Evolutionary conservation across 2,113 vertebrate species (phyloP).

Genomic region (Paradoxurus hermaphroditus): DNA sequence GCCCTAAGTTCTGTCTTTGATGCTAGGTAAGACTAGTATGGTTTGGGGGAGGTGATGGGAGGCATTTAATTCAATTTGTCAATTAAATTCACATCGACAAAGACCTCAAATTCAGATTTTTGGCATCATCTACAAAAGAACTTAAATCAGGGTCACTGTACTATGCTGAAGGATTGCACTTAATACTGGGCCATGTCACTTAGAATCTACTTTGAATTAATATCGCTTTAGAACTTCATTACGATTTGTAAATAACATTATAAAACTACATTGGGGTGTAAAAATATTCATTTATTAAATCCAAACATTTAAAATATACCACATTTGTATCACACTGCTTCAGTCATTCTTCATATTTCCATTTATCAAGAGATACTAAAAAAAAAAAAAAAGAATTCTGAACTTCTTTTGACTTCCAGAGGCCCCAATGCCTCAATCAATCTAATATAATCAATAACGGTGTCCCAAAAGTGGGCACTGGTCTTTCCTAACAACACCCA

Average conservation of each 20-base stretch:
- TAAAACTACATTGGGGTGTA: background rate
- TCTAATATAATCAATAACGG: background rate
- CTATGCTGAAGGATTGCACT: background rate
- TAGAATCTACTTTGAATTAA: background rate
- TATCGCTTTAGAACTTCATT: background rate
- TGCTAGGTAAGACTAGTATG: background rate
- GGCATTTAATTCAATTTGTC: background rate
- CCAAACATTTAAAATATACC: background rate
- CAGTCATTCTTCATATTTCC: background rate
- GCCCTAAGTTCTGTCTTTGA: background rate
- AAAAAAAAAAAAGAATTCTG: background rate
- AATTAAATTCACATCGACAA: background rate
- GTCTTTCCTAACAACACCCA: background rate
- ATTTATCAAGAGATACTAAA: background rate
- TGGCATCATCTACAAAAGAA: background rate
- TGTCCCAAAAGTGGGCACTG: background rate
- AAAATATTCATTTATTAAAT: slow-evolving; percentile 5
- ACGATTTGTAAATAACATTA: background rate
- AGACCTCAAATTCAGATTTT: background rate
- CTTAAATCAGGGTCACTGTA: background rate
- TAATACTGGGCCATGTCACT: background rate
- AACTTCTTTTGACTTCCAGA: background rate
- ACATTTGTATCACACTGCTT: background rate
- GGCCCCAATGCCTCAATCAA: background rate
- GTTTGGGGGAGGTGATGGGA: background rate